A percentile compares a stretch with the other conserved stretches of the same genome.
Conservation (phyloP, 35 echinoderm and acorn worm species). For the Chiridota heheva region DNA sequence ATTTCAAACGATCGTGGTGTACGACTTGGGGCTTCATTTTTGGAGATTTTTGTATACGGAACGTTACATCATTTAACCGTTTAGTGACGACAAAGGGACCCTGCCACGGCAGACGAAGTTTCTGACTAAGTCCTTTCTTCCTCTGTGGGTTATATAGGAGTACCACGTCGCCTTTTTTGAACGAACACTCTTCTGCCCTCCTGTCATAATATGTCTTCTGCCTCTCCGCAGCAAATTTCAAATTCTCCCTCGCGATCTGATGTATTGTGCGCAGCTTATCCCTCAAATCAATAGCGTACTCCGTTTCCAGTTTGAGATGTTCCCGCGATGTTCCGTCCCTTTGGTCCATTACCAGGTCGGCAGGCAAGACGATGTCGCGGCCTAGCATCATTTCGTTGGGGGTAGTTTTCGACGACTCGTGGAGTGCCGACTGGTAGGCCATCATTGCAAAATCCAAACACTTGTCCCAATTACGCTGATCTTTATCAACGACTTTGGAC, state of each 20-base stretch:
- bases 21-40: conserved; percentile 3
- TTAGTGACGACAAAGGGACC: background rate
- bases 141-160: conserved; percentile 32
- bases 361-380: background rate
- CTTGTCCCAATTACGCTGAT: conserved; percentile 33
- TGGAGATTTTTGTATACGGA: background rate
- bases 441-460: conserved; percentile 21
- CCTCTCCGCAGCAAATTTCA: background rate
- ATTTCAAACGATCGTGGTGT: conserved; percentile 3
- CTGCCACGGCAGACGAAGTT: background rate
- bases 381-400: conserved; percentile 53
- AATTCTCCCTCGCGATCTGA: background rate
- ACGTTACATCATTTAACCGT: background rate
- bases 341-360: conserved; percentile 5
- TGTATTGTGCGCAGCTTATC: conserved; percentile 12
- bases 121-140: conserved; percentile 1
- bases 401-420: conserved; percentile 17
- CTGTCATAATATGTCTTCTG: background rate
- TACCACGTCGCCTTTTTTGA: conserved; percentile 31
- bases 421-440: conserved; percentile 5
- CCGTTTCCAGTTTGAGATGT: background rate
- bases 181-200: background rate
- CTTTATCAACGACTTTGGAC: conserved; percentile 35
- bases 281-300: background rate
- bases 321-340: background rate